Conservation (phyloP, 1,140 invertebrate species). For the Cotesia vestalis region DNA sequence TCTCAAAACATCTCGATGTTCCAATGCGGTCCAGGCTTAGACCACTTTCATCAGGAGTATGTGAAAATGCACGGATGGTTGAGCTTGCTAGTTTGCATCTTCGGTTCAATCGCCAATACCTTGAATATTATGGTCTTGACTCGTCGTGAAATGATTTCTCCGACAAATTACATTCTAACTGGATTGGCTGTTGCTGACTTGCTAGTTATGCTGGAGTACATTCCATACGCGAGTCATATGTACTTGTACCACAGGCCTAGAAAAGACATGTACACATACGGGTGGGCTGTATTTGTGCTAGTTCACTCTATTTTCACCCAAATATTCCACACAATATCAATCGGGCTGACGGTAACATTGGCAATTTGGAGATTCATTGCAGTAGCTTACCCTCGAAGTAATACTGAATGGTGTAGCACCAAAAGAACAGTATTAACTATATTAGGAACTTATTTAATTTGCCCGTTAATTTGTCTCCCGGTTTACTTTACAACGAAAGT, state of each 20-base stretch:
- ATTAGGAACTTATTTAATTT: constrained; percentile 80
- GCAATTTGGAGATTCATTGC: constrained; percentile 94
- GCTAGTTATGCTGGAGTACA: constrained; percentile 92
- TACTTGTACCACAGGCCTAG: constrained; percentile 73
- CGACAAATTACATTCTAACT: constrained; percentile 91
- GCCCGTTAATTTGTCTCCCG: constrained; percentile 86
- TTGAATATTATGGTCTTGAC: constrained; percentile 96
- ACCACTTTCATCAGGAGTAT: constrained; percentile 63
- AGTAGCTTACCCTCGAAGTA: constrained; percentile 81
- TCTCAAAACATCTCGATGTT: constrained; percentile 26
- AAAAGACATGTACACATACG: constrained; percentile 74
- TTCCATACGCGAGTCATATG: constrained; percentile 86
- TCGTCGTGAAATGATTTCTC: constrained; percentile 88
- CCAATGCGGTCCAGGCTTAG: constrained; percentile 62
- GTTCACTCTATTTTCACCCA: constrained; percentile 86
- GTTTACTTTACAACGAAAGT: constrained; percentile 80
- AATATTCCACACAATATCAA: constrained; percentile 91
- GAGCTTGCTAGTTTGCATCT: constrained; percentile 83
- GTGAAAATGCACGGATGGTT: constrained; percentile 75
- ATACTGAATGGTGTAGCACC: constrained; percentile 81
- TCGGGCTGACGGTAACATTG: constrained; percentile 89
- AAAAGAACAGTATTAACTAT: constrained; percentile 78
- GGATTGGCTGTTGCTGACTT: constrained; percentile 92
- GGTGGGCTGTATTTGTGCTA: constrained; percentile 82
- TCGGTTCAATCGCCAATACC: constrained; percentile 91